Base-by-base conservation (phyloP, 2,113 vertebrate genomes). In the Pagrus major region DNA sequence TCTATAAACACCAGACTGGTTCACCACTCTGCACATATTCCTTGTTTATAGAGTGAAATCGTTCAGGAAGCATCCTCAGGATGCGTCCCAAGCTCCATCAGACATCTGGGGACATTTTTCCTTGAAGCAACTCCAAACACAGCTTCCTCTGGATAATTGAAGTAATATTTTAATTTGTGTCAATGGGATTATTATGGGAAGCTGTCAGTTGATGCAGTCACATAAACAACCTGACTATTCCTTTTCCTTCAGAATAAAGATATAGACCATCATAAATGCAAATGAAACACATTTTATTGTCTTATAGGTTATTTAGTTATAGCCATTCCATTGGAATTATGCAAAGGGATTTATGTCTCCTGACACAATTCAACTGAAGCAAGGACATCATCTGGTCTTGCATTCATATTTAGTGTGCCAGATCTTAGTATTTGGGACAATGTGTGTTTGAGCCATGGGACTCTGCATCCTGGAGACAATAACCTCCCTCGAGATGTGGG, bases 81-180 rank as follows among this genome's bases (percentile, higher is more conserved):
- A 44, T 52, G 23, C 3, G 1, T 66, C 35, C 10, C 16, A 4
- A 59, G 35, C 42, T 33, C 16, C 56, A 20, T 74, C 20, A 61
- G 73, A 46, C 16, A 74, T 59, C 14, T 31, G 1, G 5, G 67
- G 31, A 41, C 23, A 44, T 16, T 58, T 20, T 56, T 72, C 21
- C 70, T 66, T 66, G 51, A 80, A 52, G 46, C 21, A 68, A 33
- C 68, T 64, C 41, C 31, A 60, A 74, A 58, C 18, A 21, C 25
- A 3, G 31, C 55, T 75, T 69, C 41, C 56, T 63, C 56, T 52
- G 54, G 23, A 54, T 47, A 42, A 33, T 49, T 47, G 4, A 31
- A 39, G 27, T 41, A 5, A 27, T 27, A n/a, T 74, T 44, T 66
- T 44, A 23, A 16, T 33, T 60, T 1, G 0, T 61, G 23, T 68